phyloP scores from a whole-genome alignment of 2,113 vertebrate species.

The Takifugu bimaculatus region DNA sequence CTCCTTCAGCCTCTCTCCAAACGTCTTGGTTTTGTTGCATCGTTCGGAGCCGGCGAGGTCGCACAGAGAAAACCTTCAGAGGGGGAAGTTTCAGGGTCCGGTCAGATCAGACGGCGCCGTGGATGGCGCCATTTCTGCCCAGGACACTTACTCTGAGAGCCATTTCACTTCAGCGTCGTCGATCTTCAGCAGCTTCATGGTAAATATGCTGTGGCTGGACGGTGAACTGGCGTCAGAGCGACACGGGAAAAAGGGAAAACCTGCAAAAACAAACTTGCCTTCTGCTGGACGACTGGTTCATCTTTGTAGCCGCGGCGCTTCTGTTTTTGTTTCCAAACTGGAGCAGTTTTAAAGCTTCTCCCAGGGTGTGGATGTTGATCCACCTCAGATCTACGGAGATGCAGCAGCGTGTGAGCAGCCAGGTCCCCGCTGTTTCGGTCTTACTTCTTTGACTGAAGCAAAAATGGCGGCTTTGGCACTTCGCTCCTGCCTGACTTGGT shows the following conservation, averaged over 20 bases:
- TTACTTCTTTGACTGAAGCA: slow-evolving; percentile 80
- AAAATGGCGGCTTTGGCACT: slow-evolving; percentile 73
- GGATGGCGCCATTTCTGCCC: not conserved
- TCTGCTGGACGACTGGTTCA: slow-evolving; percentile 89
- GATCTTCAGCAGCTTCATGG: slow-evolving; percentile 81
- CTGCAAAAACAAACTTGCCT: slow-evolving; percentile 70
- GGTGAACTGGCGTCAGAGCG: not conserved
- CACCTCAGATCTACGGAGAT: slow-evolving; percentile 79
- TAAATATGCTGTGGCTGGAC: slow-evolving; percentile 86
- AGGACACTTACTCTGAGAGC: slow-evolving; percentile 78
- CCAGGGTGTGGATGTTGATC: slow-evolving; percentile 78
- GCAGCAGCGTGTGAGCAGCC: not conserved
- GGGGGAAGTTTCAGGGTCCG: not conserved
- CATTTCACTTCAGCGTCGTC: slow-evolving; percentile 61
- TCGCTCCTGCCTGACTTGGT: slow-evolving; percentile 80
- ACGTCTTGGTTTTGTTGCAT: slow-evolving; percentile 84
- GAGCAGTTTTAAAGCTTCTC: slow-evolving; percentile 80
- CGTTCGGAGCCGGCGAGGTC: slow-evolving; percentile 89
- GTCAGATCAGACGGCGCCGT: too few species aligned
- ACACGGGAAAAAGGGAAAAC: not conserved
- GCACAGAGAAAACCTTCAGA: slow-evolving; percentile 81
- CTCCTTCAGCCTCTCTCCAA: slow-evolving; percentile 87
- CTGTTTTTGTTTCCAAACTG: slow-evolving; percentile 85
- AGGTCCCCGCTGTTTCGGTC: not conserved
- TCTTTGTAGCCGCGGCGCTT: slow-evolving; percentile 84